Percentiles rank a stretch among this genome's conserved stretches.
phyloP scores from a whole-genome alignment of 2,888 invertebrate species.

The Abrostola tripartita region DNA sequence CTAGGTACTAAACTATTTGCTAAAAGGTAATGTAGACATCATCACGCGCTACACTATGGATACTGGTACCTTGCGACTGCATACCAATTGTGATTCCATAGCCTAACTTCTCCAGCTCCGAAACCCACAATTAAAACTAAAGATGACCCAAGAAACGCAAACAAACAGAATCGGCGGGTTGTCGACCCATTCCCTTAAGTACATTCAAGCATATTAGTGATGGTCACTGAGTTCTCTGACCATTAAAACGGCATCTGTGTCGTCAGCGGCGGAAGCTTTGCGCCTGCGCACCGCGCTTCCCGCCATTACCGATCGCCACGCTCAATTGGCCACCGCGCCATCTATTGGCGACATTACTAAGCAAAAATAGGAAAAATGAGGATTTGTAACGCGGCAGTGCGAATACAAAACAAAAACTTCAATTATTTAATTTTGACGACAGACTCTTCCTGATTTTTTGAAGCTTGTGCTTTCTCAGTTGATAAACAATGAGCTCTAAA shows the following conservation, averaged over 20 bases:
- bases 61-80: not conserved
- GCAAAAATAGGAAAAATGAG: constrained; percentile 22
- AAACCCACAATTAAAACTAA: not conserved
- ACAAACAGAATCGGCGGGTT: constrained; percentile 35
- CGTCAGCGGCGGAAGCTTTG: constrained; percentile 54
- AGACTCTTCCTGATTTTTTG: not conserved
- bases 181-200: constrained; percentile 55
- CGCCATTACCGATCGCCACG: constrained; percentile 56
- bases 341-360: constrained; percentile 37
- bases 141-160: constrained; percentile 15
- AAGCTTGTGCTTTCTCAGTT: too few relatives aligned
- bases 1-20: too few relatives aligned
- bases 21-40: too few relatives aligned
- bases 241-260: constrained; percentile 63
- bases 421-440: constrained; percentile 1
- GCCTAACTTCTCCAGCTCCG: not conserved
- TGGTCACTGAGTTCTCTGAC: constrained; percentile 58
- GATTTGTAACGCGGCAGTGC: constrained; percentile 18
- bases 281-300: constrained; percentile 49
- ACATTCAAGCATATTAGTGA: constrained; percentile 56
- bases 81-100: not conserved
- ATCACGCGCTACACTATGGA: not conserved
- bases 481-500: too few relatives aligned
- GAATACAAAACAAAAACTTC: not conserved
- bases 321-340: constrained; percentile 42